A percentile compares a stretch with the other conserved stretches of the same genome.
Conservation (phyloP, 2,113 vertebrate genomes). For the Donacobius atricapilla region DNA sequence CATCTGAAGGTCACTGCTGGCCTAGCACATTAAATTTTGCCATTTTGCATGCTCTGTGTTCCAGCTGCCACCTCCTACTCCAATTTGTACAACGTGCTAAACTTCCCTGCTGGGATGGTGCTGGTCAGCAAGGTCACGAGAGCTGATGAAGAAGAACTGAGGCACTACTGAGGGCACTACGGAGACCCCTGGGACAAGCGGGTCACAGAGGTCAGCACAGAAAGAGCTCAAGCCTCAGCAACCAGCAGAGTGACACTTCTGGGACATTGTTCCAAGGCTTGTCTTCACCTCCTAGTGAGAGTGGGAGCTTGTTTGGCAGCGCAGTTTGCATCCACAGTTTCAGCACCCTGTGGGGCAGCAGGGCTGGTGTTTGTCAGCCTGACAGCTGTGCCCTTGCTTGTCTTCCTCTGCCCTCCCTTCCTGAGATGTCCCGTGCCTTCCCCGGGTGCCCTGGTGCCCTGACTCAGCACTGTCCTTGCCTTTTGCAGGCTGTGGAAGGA, state of each 20-base stretch:
- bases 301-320: background rate
- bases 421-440: background rate
- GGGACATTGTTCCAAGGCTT: background rate
- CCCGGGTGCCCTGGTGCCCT: background rate
- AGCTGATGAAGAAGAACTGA: constrained; percentile 80
- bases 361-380: background rate
- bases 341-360: background rate
- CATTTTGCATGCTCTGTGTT: background rate
- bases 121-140: constrained; percentile 78
- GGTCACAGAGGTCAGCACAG: constrained; percentile 73
- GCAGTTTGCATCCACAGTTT: rapidly evolving
- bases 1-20: background rate
- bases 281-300: background rate
- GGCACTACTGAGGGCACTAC: constrained; percentile 70
- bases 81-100: constrained; percentile 80
- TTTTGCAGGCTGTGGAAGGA: background rate
- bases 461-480: background rate
- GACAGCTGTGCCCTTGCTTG: background rate
- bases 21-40: background rate
- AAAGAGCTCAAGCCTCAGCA: background rate
- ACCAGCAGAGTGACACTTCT: background rate
- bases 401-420: background rate
- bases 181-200: constrained; percentile 76
- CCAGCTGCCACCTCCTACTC: constrained; percentile 73
- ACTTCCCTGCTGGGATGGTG: constrained; percentile 85